phyloP scores from a whole-genome alignment of 2,113 vertebrate species.

The Delphinapterus leucas region DNA sequence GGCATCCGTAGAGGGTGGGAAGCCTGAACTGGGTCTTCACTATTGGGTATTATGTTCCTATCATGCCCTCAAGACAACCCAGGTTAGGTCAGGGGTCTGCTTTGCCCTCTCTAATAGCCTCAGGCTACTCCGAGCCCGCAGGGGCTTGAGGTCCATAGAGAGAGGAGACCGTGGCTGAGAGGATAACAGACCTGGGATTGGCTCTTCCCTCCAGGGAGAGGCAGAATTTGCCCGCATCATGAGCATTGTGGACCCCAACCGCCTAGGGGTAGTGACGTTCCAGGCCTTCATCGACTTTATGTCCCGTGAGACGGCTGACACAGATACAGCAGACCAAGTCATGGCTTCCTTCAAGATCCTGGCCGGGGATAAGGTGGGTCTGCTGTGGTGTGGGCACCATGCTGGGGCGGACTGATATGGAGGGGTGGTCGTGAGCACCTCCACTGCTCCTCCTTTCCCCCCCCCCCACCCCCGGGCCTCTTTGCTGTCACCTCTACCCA shows the following conservation, averaged over 20 bases:
- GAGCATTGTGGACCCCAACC: slow-evolving; percentile 98
- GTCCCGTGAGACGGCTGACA: slow-evolving; percentile 97
- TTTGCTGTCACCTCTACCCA: background rate
- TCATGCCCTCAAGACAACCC: background rate
- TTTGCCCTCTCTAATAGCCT: background rate
- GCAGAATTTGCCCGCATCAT: slow-evolving; percentile 98
- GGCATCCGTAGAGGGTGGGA: background rate
- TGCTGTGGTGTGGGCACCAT: fast-evolving
- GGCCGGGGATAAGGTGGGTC: slow-evolving; percentile 95
- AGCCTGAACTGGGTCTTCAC: background rate
- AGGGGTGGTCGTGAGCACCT: background rate
- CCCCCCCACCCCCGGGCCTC: fast-evolving
- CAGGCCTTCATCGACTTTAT: slow-evolving; percentile 99
- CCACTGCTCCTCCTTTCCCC: background rate
- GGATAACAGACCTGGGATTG: slow-evolving; percentile 34
- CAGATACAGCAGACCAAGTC: slow-evolving; percentile 98
- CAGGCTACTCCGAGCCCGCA: background rate
- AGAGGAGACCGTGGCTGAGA: background rate
- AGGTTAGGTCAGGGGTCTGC: background rate
- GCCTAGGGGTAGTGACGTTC: slow-evolving; percentile 95
- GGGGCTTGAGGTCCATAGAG: background rate
- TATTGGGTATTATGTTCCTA: background rate
- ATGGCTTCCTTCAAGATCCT: slow-evolving; percentile 99
- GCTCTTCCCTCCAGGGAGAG: slow-evolving; percentile 89
- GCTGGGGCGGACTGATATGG: background rate